Percentiles rank a stretch among this genome's conserved stretches.
phyloP scores from a whole-genome alignment of 2,888 invertebrate species.

The Thecocarcelia acutangulata region DNA sequence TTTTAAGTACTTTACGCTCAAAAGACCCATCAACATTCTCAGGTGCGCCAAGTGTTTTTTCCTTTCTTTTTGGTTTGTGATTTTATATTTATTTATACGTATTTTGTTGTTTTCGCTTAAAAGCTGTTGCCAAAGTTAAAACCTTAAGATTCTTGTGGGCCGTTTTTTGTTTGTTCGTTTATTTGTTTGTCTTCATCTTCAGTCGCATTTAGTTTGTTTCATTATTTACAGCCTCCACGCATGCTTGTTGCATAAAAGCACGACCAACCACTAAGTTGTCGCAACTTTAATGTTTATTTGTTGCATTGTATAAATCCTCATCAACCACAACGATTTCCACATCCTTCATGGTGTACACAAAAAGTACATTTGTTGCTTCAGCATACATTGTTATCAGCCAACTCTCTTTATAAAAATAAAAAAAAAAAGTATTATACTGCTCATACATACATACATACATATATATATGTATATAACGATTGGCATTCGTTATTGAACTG shows the following conservation, averaged over 20 bases:
- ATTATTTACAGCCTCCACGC: slow-evolving; percentile 67
- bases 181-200: slow-evolving; percentile 26
- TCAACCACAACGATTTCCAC: slow-evolving; percentile 20
- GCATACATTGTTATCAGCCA: slow-evolving; percentile 12
- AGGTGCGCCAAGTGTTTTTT: slow-evolving; percentile 76
- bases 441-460: no score
- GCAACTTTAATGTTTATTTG: slow-evolving; percentile 59
- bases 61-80: slow-evolving; percentile 34
- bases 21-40: slow-evolving; percentile 80
- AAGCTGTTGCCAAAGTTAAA: slow-evolving; percentile 54
- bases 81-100: slow-evolving; percentile 57
- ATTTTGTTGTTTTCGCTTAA: slow-evolving; percentile 26
- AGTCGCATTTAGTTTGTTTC: slow-evolving; percentile 56
- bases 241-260: slow-evolving; percentile 61
- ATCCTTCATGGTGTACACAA: slow-evolving; percentile 5
- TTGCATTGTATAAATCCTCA: slow-evolving; percentile 27
- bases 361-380: slow-evolving; percentile 11
- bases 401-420: background rate
- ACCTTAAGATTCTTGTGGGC: slow-evolving; percentile 65
- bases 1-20: slow-evolving; percentile 69
- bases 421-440: background rate
- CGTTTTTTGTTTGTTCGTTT: slow-evolving; percentile 22
- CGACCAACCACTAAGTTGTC: slow-evolving; percentile 66
- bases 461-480: background rate
- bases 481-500: slow-evolving; percentile 21